Conservation (phyloP, 2,888 invertebrate species). For the Hydriomena furcata region DNA sequence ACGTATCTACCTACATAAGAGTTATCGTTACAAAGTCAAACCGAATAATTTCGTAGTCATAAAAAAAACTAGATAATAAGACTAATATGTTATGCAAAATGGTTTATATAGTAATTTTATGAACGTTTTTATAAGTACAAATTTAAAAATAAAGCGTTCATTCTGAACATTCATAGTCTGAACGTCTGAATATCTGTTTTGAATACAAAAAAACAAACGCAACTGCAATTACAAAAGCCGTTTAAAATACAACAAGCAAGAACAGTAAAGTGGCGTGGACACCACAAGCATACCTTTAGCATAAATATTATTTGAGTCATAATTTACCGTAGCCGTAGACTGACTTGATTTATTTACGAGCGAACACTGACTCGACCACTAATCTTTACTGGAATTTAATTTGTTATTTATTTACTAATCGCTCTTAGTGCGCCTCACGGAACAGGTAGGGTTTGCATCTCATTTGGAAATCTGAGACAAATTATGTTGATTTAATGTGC, state of each 20-base stretch:
- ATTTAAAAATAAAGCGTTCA: no score
- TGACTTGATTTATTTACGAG: constrained; percentile 79
- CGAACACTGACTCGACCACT: constrained; percentile 67
- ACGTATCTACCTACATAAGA: no score
- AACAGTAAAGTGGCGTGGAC: constrained; percentile 35
- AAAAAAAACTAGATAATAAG: no score
- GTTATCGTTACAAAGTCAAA: no score
- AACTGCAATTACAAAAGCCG: constrained; percentile 43
- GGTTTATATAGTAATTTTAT: no score
- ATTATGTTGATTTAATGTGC: constrained; percentile 40
- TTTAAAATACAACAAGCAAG: constrained; percentile 34
- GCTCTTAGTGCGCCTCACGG: constrained; percentile 48
- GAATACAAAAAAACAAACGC: constrained; percentile 27
- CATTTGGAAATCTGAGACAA: constrained; percentile 46
- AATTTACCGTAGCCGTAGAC: constrained; percentile 63
- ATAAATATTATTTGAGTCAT: constrained; percentile 79
- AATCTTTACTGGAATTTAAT: constrained; percentile 79
- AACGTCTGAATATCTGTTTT: constrained; percentile 26
- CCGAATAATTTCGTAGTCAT: no score
- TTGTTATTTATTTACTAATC: constrained; percentile 78
- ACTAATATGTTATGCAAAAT: no score
- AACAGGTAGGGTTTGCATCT: constrained; percentile 54
- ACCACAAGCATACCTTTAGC: constrained; percentile 55
- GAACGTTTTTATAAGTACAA: no score
- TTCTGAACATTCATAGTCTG: neutral